A percentile compares a stretch with the other conserved stretches of the same genome.
phyloP scores from a whole-genome alignment of 2,113 vertebrate species.

The Corythornis vintsioides region DNA sequence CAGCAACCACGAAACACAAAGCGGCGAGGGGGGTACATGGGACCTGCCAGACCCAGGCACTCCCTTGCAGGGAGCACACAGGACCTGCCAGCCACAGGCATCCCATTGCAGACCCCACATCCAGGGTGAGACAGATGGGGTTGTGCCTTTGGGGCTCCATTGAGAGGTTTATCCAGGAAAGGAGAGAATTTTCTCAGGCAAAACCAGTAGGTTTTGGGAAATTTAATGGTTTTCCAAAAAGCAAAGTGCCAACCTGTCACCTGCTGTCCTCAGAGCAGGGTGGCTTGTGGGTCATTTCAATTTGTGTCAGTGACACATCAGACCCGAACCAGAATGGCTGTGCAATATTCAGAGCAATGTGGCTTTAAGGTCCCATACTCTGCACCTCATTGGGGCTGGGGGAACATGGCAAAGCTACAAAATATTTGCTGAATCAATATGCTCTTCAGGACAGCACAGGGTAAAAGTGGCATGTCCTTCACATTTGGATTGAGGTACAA shows the following conservation, averaged over 20 bases:
- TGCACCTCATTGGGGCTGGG: neutral
- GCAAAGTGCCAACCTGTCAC: neutral
- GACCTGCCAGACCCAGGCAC: neutral
- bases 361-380: neutral
- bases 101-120: neutral
- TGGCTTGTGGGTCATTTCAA: neutral
- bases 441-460: neutral
- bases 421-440: neutral
- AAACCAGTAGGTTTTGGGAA: neutral
- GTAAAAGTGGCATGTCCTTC: neutral
- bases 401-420: neutral
- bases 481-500: neutral
- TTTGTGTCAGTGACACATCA: neutral
- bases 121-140: neutral
- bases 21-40: accelerated
- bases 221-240: neutral
- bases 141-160: neutral
- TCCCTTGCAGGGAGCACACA: accelerated
- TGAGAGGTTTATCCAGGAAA: neutral
- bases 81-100: neutral
- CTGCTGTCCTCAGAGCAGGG: accelerated
- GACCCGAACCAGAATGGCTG: neutral
- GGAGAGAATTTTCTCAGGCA: neutral
- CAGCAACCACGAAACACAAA: neutral
- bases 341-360: neutral